These are phyloP conservation scores for Kryphioiulus occultus DNA, from an alignment of 2,888 invertebrate species.

Conservation along the genomic window DNA sequence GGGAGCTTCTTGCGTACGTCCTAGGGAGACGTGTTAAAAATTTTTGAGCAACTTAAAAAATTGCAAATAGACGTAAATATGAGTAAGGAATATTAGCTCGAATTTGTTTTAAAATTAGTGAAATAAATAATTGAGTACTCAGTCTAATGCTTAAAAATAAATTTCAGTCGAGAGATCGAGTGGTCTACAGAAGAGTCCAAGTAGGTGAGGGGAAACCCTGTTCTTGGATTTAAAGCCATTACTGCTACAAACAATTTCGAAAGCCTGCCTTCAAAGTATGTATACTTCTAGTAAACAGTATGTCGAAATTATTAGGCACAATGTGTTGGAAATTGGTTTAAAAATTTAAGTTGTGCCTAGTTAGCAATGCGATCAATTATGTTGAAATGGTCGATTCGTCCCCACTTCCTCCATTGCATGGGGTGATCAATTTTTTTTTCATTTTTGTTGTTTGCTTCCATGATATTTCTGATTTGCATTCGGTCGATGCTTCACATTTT, in stretches of 20 bases:
- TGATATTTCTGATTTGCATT: slow-evolving; percentile 1
- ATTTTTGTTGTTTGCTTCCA: neutral
- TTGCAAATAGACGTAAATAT: neutral
- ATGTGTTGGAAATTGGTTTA: neutral
- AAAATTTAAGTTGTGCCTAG: neutral
- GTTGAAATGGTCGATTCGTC: slow-evolving; percentile 20
- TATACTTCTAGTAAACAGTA: neutral
- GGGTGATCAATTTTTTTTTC: neutral
- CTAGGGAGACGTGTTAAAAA: neutral
- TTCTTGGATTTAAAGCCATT: neutral
- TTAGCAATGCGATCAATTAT: neutral
- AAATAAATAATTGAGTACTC: neutral
- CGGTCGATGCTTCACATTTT: neutral
- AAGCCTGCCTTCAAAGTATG: neutral
- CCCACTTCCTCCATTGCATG: slow-evolving; percentile 18
- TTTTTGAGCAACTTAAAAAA: neutral
- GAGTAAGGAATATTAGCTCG: neutral
- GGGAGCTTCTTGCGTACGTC: neutral
- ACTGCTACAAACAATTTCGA: neutral
- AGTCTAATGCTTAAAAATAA: neutral
- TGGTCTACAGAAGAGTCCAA: slow-evolving; percentile 3
- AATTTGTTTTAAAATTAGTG: neutral
- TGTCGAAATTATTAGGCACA: neutral
- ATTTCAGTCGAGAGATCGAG: neutral
- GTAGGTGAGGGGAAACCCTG: neutral